A percentile compares a stretch with the other conserved stretches of the same genome.
Conservation (phyloP, 1,140 invertebrate species). For the Listronotus oregonensis region DNA sequence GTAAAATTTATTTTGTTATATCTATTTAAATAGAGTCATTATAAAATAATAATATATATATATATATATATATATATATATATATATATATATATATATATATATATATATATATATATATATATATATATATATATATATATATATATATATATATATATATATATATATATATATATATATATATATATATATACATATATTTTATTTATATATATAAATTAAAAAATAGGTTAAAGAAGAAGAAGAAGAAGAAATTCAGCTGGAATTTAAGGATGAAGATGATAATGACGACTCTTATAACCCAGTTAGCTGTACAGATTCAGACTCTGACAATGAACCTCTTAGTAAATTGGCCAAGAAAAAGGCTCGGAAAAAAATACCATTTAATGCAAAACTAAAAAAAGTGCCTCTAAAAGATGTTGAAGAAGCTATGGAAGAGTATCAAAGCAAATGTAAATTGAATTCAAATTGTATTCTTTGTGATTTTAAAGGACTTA, state of each 20-base stretch:
- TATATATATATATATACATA: too few species aligned
- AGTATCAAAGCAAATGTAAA: constrained; percentile 30
- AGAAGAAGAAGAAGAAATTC: not conserved
- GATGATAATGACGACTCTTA: constrained; percentile 2
- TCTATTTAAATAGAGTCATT: too few species aligned
- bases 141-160: too few species aligned
- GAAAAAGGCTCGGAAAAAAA: constrained; percentile 9
- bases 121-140: too few species aligned
- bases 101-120: too few species aligned
- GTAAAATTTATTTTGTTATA: too few species aligned
- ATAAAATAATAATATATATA: too few species aligned
- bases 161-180: too few species aligned
- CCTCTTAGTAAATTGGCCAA: constrained; percentile 13
- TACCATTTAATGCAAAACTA: constrained; percentile 26
- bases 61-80: too few species aligned
- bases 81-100: too few species aligned
- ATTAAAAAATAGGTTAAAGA: too few species aligned
- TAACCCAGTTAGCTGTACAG: not conserved
- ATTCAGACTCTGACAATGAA: constrained; percentile 29
- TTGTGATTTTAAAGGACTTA: constrained; percentile 36
- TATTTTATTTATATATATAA: too few species aligned
- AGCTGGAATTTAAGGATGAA: not conserved
- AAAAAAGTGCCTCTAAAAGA: constrained; percentile 21
- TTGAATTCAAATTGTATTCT: constrained; percentile 29
- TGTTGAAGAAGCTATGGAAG: constrained; percentile 29